phyloP scores from a whole-genome alignment of 2,888 invertebrate species.

The Chrysomela aeneicollis region DNA sequence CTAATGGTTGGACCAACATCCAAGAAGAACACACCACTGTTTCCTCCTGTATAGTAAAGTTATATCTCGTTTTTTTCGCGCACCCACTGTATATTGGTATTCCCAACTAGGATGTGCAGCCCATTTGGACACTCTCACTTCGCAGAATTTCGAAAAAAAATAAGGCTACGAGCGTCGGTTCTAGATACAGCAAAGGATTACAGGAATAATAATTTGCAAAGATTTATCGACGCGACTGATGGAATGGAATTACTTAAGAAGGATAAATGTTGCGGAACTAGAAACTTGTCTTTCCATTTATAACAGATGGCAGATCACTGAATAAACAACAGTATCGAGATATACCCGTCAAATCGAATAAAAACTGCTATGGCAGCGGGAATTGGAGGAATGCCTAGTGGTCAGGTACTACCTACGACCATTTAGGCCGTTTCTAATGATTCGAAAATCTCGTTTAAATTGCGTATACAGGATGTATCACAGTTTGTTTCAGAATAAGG shows the following conservation, averaged over 20 bases:
- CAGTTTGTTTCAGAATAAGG: too few relatives aligned
- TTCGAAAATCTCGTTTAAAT: too few relatives aligned
- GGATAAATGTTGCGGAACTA: constrained; percentile 46
- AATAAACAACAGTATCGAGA: constrained; percentile 27
- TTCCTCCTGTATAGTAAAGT: too few relatives aligned
- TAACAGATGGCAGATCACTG: constrained; percentile 26
- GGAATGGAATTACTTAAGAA: constrained; percentile 45
- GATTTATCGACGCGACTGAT: constrained; percentile 45
- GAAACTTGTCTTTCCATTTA: constrained; percentile 47
- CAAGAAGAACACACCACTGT: too few relatives aligned
- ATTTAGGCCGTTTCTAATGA: too few relatives aligned
- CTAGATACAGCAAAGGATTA: constrained; percentile 38
- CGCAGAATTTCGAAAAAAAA: constrained; percentile 23
- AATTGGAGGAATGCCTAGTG: not conserved
- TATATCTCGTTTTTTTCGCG: too few relatives aligned
- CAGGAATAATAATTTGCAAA: constrained; percentile 44
- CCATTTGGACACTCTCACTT: constrained; percentile 14
- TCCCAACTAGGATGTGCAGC: constrained; percentile 21
- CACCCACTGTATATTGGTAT: too few relatives aligned
- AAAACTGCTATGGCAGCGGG: not conserved
- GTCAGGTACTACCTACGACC: too few relatives aligned
- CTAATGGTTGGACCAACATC: too few relatives aligned
- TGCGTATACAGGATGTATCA: too few relatives aligned
- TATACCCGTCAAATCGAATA: constrained; percentile 17
- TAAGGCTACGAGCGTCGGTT: constrained; percentile 21